Evolutionary conservation across 1,140 invertebrate species (phyloP), one percentile per base, ranked within the genome.

Genomic region (Catajapyx aquilonaris): DNA sequence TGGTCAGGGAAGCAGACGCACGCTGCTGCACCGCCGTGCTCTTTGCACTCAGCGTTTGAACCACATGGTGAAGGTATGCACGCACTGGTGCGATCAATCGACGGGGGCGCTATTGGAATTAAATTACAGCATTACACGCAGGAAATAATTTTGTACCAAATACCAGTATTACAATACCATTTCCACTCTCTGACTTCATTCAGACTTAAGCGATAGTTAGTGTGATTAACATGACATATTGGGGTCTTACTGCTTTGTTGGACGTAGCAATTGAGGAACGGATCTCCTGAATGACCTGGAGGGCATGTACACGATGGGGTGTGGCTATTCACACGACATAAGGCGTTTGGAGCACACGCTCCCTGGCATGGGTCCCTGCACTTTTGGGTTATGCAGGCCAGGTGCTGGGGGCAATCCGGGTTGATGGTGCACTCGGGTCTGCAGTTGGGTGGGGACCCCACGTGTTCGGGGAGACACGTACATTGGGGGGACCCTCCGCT

Each of bases 231-330:
- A 28, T n/a, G n/a, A n/a, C n/a, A 28, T 28, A 28, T 28, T 28
- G 7, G 23, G 7, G 13, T 7, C 7, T 28, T 13, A 7, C 13
- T 28, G 13, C 19, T 11, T 10, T 23, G 33, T 21, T 10, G 7
- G 20, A 5, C 28, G 5, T 13, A 25, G 39, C 62, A 65, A 18
- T 51, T 46, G 20, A 50, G 48, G 40, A 69, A 75, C 13, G 76
- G 74, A 60, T 80, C 73, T 31, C 77, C 77, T n/a, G 64, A 60
- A 45, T 68, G 76, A 34, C 71, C 66, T 11, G 55, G 49, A 25
- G 65, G 52, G 53, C 77, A 81, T 19, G 54, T 52, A 44, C 77
- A 81, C 39, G 66, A 69, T 4, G 74, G 65, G 11, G 65, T 64
- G 31, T 69, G 66, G 44, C 69, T 71, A 20, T 68, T 54, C 31